Conservation (phyloP, 2,113 vertebrate species). For the Forbesichthys papilliferus region DNA sequence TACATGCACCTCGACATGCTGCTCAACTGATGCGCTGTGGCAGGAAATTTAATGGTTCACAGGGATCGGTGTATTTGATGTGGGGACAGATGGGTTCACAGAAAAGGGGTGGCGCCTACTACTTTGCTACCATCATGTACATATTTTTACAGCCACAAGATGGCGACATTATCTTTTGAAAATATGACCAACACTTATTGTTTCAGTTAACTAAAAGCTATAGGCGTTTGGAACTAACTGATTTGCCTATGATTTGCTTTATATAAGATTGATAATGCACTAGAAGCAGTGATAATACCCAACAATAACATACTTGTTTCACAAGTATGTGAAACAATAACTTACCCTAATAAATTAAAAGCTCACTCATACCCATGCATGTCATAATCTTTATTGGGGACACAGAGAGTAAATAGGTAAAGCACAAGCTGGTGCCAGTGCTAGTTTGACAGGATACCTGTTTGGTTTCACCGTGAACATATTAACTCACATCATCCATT, state of each 20-base stretch:
- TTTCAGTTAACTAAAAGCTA: neutral
- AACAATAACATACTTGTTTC: constrained; percentile 39
- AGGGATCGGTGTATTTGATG: neutral
- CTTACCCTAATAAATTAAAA: constrained; percentile 19
- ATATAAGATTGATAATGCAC: too few species aligned
- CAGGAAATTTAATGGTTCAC: constrained; percentile 14
- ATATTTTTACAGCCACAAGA: constrained; percentile 51
- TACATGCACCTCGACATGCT: constrained; percentile 28
- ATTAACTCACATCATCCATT: too few species aligned
- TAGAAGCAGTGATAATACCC: constrained; percentile 51
- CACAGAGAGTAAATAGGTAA: too few species aligned
- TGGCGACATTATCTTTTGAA: constrained; percentile 43
- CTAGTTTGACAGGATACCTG: too few species aligned
- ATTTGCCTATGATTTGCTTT: neutral
- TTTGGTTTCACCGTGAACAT: too few species aligned
- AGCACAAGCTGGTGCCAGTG: too few species aligned
- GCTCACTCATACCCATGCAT: constrained; percentile 4
- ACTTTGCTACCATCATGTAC: neutral
- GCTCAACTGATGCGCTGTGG: constrained; percentile 9
- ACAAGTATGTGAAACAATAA: constrained; percentile 26
- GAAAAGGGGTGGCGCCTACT: constrained; percentile 40
- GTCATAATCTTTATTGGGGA: too few species aligned
- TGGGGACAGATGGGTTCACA: constrained; percentile 5
- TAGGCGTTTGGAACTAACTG: too few species aligned
- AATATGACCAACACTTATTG: constrained; percentile 2